A percentile compares a stretch with the other conserved stretches of the same genome.
Conservation (phyloP, 1,140 invertebrate genomes). For the Kradibia gibbosae region DNA sequence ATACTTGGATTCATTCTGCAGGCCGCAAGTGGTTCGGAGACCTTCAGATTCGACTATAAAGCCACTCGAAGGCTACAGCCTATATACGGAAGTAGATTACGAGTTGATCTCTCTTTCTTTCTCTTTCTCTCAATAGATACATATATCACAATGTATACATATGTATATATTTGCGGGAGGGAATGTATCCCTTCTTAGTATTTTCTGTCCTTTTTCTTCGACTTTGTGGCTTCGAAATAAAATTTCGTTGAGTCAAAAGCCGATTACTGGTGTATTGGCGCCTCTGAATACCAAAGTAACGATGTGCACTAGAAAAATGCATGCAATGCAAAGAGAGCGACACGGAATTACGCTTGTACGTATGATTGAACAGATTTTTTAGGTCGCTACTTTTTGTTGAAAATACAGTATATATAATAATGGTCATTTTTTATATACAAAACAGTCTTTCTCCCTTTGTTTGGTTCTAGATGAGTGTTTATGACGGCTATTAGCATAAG, state of each 20-base stretch:
- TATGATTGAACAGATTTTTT: background rate
- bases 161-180: too few species aligned
- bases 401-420: background rate
- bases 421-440: background rate
- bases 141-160: background rate
- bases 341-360: background rate
- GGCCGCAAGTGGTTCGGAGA: conserved; percentile 56
- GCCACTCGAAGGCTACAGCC: conserved; percentile 54
- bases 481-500: background rate
- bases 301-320: background rate
- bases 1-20: background rate
- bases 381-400: background rate
- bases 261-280: background rate
- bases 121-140: background rate
- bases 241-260: background rate
- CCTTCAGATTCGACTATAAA: conserved; percentile 57
- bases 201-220: background rate
- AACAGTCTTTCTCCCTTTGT: background rate
- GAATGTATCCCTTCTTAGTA: too few species aligned
- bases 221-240: background rate
- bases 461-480: background rate
- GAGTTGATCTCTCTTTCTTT: conserved; percentile 7
- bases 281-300: background rate
- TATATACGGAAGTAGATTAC: conserved; percentile 58
- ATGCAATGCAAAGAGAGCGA: background rate